phyloP scores from a whole-genome alignment of 2,888 invertebrate genomes.

The Sabatieria punctata region DNA sequence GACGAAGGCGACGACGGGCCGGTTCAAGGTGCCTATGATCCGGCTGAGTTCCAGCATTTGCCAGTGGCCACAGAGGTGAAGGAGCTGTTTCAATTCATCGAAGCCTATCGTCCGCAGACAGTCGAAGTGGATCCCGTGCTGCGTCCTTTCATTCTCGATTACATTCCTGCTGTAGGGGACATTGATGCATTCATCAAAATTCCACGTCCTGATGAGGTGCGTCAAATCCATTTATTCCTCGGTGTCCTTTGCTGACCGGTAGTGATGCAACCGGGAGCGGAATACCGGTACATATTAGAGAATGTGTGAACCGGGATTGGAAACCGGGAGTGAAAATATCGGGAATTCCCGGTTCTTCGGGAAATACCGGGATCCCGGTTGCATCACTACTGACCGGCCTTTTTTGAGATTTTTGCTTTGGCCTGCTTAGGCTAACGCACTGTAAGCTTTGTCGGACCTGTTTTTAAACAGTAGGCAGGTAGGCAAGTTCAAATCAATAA shows the following conservation, averaged over 20 bases:
- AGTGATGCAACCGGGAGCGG: no score
- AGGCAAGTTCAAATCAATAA: neutral
- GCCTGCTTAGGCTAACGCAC: neutral
- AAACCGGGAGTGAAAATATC: no score
- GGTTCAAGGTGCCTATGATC: constrained; percentile 48
- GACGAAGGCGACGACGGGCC: neutral
- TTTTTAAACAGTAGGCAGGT: neutral
- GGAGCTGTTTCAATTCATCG: constrained; percentile 76
- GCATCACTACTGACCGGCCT: no score
- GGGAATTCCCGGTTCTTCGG: no score
- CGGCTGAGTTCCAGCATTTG: constrained; percentile 62
- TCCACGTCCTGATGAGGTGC: constrained; percentile 49
- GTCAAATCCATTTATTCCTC: no score
- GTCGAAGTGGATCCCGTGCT: neutral
- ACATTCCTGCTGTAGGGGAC: constrained; percentile 91
- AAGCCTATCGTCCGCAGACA: constrained; percentile 9
- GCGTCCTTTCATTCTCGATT: constrained; percentile 86
- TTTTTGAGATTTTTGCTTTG: neutral
- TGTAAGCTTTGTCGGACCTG: neutral
- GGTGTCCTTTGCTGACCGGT: no score
- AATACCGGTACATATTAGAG: no score
- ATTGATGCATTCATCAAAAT: constrained; percentile 90
- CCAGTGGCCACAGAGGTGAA: constrained; percentile 55
- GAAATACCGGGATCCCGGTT: no score
- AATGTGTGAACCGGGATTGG: no score